Base-by-base conservation (phyloP, 2,113 vertebrate species). In the Oreochromis tanganicae region DNA sequence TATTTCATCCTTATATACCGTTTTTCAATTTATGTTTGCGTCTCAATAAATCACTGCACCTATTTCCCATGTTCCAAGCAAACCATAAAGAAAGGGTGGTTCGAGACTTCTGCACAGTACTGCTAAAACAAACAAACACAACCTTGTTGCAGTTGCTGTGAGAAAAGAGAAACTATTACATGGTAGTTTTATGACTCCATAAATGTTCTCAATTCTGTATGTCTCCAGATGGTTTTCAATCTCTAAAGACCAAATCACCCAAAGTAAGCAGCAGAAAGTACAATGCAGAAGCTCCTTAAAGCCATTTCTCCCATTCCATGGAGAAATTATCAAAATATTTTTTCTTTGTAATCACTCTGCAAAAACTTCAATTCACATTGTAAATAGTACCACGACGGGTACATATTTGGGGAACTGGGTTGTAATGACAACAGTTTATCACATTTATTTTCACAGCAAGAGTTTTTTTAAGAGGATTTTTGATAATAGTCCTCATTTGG, bases 81-180 rank as follows among this genome's bases (percentile, higher is more conserved):
- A 75, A 48, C 41, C 21, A 48, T 19, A 29, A 29, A 48, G 13
- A 29, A 1, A 19, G 5, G 14, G 68, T 0, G 3, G 5, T 0
- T 2, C 4, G 9, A 75, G 24, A 48, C 41, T 48, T 8, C 11
- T 75, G 21, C 24, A 75, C 13, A 2, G 41, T 7, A 11, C 84
- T 12, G 54, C 43, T 9, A 79, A 34, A 21, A 38, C 41, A 48
- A 29, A 80, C 41, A 41, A 5, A 34, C 61, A 54, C 61, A 13
- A 68, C 7, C 5, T 7, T 27, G n/a, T 34, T 56, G 56, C 14
- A 12, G 59, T 52, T 11, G 5, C 3, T 14, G 14, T 54, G 36
- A 80, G 17, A 54, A 73, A 66, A 84, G 24, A 73, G 34, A 84
- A 27, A 56, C 24, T 81, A 29, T 61, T 46, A 1, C 38, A 19